phyloP scores from a whole-genome alignment of 2,888 invertebrate species.

The Zele albiditarsus region DNA sequence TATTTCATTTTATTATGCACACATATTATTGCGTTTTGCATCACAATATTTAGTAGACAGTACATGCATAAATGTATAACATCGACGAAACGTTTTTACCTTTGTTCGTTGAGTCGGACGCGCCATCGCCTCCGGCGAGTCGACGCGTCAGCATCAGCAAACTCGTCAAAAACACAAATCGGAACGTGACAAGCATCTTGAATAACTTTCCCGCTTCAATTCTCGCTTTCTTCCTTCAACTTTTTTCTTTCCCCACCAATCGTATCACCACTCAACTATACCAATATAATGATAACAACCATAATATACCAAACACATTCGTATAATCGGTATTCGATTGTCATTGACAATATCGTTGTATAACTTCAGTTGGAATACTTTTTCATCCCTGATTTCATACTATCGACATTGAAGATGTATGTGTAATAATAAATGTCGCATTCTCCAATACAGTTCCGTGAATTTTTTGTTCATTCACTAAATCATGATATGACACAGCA shows the following conservation, averaged over 20 bases:
- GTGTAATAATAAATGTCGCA: not conserved
- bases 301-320: not conserved
- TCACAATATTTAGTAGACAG: too few species aligned
- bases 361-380: not conserved
- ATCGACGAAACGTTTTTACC: conserved; percentile 60
- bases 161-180: conserved; percentile 65
- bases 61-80: not conserved
- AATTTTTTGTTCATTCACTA: not conserved
- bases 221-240: conserved; percentile 14
- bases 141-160: conserved; percentile 63
- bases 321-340: not conserved
- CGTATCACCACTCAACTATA: conserved; percentile 15
- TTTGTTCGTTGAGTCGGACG: conserved; percentile 66
- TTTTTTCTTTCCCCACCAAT: conserved; percentile 17
- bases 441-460: not conserved
- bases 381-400: not conserved
- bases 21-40: too few species aligned
- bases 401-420: not conserved
- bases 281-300: not conserved
- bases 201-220: conserved; percentile 43
- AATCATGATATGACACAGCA: not conserved
- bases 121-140: conserved; percentile 58
- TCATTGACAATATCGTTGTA: not conserved
- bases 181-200: conserved; percentile 67
- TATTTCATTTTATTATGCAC: too few species aligned